Evolutionary conservation across 2,797 vertebrate genomes (phyloP).

Genomic region (Acridotheres tristis): DNA sequence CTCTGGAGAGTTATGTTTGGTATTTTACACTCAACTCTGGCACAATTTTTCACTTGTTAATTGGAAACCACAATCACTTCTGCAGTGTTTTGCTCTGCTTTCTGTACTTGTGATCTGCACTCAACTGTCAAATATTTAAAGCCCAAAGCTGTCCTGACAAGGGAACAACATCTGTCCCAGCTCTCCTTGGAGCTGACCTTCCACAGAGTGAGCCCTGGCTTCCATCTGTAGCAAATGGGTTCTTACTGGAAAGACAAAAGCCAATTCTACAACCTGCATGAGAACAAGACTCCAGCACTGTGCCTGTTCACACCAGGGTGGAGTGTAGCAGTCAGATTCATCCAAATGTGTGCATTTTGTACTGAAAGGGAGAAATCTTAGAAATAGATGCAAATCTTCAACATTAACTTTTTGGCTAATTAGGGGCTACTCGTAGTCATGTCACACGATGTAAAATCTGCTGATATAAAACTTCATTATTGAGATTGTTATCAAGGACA

Average conservation of each 20-base stretch:
- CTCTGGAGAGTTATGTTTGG: conserved; percentile 22
- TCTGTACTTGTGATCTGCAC: conserved; percentile 3
- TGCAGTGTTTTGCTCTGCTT: neutral
- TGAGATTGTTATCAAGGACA: neutral
- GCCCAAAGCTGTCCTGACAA: neutral
- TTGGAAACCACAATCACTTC: conserved; percentile 16
- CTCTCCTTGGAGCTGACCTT: neutral
- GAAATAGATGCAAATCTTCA: neutral
- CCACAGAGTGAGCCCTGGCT: neutral
- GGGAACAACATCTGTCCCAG: neutral
- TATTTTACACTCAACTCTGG: conserved; percentile 31
- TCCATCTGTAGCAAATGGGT: neutral
- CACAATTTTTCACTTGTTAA: conserved; percentile 32
- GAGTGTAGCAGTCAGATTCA: neutral
- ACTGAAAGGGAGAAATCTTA: neutral
- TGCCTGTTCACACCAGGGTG: neutral
- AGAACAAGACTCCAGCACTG: neutral
- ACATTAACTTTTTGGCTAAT: neutral
- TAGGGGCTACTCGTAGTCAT: neutral
- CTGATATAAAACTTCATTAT: neutral
- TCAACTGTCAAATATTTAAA: neutral
- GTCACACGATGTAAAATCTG: neutral
- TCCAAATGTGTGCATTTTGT: neutral
- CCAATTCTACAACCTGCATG: neutral
- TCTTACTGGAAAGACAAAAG: neutral